Evolutionary conservation across 2,113 vertebrate genomes (phyloP).

Genomic region (Osmerus mordax): DNA sequence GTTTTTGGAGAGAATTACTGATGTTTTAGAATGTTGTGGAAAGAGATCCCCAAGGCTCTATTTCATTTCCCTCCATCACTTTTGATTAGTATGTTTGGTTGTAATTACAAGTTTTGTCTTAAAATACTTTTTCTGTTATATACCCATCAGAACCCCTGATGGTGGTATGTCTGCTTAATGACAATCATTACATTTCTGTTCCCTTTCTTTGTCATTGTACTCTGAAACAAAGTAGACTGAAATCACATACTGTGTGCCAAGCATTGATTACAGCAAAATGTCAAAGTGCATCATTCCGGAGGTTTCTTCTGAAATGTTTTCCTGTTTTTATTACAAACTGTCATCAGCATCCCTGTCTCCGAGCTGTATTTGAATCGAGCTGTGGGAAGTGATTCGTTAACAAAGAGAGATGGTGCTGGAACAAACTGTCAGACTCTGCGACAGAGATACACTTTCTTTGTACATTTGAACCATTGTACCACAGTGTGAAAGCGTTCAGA

Average conservation of each 20-base stretch:
- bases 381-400: conserved; percentile 41
- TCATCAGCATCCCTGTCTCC: conserved; percentile 37
- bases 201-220: conserved; percentile 45
- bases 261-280: conserved; percentile 65
- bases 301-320: conserved; percentile 43
- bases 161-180: conserved; percentile 57
- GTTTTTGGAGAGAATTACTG: conserved; percentile 34
- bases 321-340: conserved; percentile 43
- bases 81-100: conserved; percentile 62
- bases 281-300: conserved; percentile 43
- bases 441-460: conserved; percentile 30
- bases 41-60: conserved; percentile 37
- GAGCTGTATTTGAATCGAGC: conserved; percentile 37
- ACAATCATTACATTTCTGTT: conserved; percentile 55
- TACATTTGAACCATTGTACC: conserved; percentile 44
- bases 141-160: conserved; percentile 57
- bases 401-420: conserved; percentile 24
- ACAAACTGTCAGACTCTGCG: conserved; percentile 21
- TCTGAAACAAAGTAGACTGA: conserved; percentile 60
- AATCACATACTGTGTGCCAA: conserved; percentile 61
- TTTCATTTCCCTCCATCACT: conserved; percentile 38
- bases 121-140: conserved; percentile 54
- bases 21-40: conserved; percentile 49
- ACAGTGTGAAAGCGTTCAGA: conserved; percentile 31
- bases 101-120: conserved; percentile 67